Conservation (phyloP, 2,113 vertebrate species). For the Connochaetes taurinus region DNA sequence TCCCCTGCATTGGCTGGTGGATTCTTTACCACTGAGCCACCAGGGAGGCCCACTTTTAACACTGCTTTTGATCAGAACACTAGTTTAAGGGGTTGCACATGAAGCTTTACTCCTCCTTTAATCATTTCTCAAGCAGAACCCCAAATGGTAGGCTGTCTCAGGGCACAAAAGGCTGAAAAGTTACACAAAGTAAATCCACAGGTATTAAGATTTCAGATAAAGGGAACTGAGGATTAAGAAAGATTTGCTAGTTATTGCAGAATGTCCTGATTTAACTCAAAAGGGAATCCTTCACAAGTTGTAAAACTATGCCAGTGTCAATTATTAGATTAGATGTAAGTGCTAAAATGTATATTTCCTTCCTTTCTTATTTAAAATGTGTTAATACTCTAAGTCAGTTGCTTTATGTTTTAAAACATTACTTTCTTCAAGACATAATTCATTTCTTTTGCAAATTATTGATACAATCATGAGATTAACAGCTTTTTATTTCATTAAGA, state of each 20-base stretch:
- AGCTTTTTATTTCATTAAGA: slow-evolving; percentile 58
- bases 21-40: neutral
- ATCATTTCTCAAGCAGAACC: neutral
- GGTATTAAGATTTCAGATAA: slow-evolving; percentile 21
- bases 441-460: neutral
- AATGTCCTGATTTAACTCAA: neutral
- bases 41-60: neutral
- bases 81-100: neutral
- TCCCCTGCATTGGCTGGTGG: neutral
- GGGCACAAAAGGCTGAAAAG: neutral
- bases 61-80: neutral
- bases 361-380: slow-evolving; percentile 16
- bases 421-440: slow-evolving; percentile 25
- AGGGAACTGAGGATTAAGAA: neutral
- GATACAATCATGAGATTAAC: slow-evolving; percentile 7
- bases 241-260: neutral
- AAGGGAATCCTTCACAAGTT: neutral
- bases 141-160: neutral
- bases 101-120: neutral
- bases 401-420: neutral
- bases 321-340: slow-evolving; percentile 32
- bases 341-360: slow-evolving; percentile 1
- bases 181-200: neutral
- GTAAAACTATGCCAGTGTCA: neutral
- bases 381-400: slow-evolving; percentile 18